These are phyloP conservation scores for Drosophila neotestacea DNA, from an alignment of 2,888 invertebrate genomes.

Conservation along the genomic window DNA sequence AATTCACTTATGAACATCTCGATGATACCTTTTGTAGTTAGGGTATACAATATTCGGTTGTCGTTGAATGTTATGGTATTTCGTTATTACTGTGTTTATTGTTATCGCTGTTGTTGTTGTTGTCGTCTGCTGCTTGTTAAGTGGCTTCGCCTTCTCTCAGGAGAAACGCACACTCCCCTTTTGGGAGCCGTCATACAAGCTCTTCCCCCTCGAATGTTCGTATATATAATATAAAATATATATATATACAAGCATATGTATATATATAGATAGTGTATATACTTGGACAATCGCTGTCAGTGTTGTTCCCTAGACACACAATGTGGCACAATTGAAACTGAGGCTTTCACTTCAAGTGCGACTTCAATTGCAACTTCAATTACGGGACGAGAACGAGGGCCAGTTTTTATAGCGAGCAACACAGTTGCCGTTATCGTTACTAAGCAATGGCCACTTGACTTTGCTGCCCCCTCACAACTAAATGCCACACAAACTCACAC, in stretches of 20 bases:
- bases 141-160: constrained; percentile 47
- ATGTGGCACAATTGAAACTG: constrained; percentile 50
- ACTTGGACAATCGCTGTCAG: constrained; percentile 3
- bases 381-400: constrained; percentile 7
- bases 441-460: constrained; percentile 50
- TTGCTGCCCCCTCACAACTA: constrained; percentile 39
- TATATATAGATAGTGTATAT: constrained; percentile 9
- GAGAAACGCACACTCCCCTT: constrained; percentile 22
- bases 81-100: constrained; percentile 51
- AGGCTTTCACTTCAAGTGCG: constrained; percentile 47
- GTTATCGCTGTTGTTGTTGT: constrained; percentile 28
- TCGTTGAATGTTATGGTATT: constrained; percentile 15
- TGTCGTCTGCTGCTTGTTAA: constrained; percentile 55
- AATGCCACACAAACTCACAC: constrained; percentile 30
- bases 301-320: constrained; percentile 26
- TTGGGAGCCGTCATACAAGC: constrained; percentile 37
- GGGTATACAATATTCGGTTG: constrained; percentile 33
- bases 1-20: constrained; percentile 8
- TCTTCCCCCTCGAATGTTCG: neutral
- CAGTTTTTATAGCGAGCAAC: constrained; percentile 46
- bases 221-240: neutral
- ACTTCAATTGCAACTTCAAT: constrained; percentile 58
- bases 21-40: constrained; percentile 3
- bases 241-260: constrained; percentile 10
- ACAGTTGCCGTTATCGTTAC: constrained; percentile 50